Conservation (phyloP, 1,140 invertebrate species). For the Philaenus spumarius region DNA sequence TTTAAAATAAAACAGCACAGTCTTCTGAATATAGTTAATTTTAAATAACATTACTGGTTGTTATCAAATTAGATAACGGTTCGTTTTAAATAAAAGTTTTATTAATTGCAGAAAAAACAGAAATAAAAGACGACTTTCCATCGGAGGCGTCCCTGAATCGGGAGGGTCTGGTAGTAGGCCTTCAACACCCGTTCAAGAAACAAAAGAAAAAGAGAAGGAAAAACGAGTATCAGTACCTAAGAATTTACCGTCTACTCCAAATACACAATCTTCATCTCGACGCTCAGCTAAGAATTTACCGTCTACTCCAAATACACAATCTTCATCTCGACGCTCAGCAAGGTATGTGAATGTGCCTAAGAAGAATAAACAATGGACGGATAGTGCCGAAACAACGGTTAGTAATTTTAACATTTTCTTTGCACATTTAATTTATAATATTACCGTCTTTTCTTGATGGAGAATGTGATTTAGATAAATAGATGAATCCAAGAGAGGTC, state of each 20-base stretch:
- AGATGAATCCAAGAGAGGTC: too few relatives aligned
- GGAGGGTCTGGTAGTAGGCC: constrained; percentile 50
- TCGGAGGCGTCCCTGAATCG: not conserved
- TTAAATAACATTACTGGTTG: too few relatives aligned
- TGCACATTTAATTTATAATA: too few relatives aligned
- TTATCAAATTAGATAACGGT: too few relatives aligned
- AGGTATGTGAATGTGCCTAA: constrained; percentile 38
- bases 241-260: constrained; percentile 18
- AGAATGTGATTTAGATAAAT: too few relatives aligned
- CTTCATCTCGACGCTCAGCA: constrained; percentile 41
- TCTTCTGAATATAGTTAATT: too few relatives aligned
- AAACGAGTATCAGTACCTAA: constrained; percentile 22
- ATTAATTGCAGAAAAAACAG: constrained; percentile 12
- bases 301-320: constrained; percentile 32
- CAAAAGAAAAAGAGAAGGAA: constrained; percentile 20
- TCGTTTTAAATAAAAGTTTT: too few relatives aligned
- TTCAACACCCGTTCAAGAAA: constrained; percentile 49
- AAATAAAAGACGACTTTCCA: not conserved
- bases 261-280: constrained; percentile 41
- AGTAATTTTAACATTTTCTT: too few relatives aligned
- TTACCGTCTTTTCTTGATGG: too few relatives aligned
- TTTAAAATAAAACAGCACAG: too few relatives aligned
- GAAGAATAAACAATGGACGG: constrained; percentile 38
- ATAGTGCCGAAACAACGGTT: constrained; percentile 45
- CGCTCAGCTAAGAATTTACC: constrained; percentile 35